Conservation (phyloP, 2,113 vertebrate genomes). For the Nesogale talazaci region DNA sequence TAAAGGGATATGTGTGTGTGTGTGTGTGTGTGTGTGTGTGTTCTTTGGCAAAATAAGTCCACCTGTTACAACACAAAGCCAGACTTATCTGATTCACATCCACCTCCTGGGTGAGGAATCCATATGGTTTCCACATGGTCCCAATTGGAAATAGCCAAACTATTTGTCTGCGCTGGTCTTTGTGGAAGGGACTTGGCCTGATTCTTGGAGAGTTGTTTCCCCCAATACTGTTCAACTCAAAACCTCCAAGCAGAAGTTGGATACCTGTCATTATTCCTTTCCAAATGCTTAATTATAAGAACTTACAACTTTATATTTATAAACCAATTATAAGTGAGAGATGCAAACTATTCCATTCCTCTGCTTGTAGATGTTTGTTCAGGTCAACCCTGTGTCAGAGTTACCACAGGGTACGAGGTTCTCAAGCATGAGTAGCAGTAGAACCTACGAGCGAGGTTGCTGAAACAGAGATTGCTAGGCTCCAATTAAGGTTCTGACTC, state of each 20-base stretch:
- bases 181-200: conserved; percentile 43
- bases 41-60: conserved; percentile 46
- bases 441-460: background rate
- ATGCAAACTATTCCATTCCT: background rate
- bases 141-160: conserved; percentile 60
- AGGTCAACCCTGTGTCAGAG: background rate
- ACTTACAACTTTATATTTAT: background rate
- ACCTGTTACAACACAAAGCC: conserved; percentile 40
- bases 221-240: background rate
- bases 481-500: background rate
- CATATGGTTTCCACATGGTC: conserved; percentile 72
- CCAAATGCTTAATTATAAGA: conserved; percentile 10
- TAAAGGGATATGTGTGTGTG: background rate
- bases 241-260: conserved; percentile 20
- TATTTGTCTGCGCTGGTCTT: conserved; percentile 17
- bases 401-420: background rate
- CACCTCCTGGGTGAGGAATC: background rate
- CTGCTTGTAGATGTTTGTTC: background rate
- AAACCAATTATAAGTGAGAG: background rate
- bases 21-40: background rate
- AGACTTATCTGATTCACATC: conserved; percentile 38
- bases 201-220: conserved; percentile 44
- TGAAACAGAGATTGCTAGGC: no score
- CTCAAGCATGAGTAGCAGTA: background rate
- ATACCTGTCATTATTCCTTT: background rate